These are phyloP conservation scores for Argynnis bischoffii DNA, from an alignment of 2,888 invertebrate genomes.

Conservation along the genomic window DNA sequence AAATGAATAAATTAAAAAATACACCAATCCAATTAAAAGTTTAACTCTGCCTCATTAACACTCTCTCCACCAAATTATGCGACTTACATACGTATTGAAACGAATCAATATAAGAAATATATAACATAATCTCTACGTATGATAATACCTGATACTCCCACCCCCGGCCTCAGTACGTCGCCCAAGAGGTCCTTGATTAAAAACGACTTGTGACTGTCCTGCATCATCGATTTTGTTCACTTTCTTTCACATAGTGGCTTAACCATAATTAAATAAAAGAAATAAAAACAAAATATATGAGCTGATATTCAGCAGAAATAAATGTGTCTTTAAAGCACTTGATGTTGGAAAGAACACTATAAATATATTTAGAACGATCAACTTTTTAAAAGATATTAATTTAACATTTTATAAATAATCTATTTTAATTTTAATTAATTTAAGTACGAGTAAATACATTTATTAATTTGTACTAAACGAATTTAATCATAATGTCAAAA, in stretches of 20 bases:
- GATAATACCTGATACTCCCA: slow-evolving; percentile 31
- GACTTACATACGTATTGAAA: not conserved
- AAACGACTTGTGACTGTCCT: slow-evolving; percentile 89
- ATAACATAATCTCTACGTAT: not conserved
- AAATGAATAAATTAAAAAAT: no score
- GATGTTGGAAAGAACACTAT: no score
- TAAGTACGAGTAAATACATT: not conserved
- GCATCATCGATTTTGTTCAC: slow-evolving; percentile 69
- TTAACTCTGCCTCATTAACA: no score
- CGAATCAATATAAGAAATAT: not conserved
- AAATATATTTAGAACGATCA: no score
- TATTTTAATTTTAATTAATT: not conserved
- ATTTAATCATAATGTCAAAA: not conserved
- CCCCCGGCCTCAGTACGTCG: slow-evolving; percentile 83
- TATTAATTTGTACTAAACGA: not conserved
- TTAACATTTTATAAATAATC: not conserved
- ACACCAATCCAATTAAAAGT: no score
- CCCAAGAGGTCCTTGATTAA: slow-evolving; percentile 92
- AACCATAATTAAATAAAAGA: not conserved
- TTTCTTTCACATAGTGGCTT: slow-evolving; percentile 10
- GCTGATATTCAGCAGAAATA: no score
- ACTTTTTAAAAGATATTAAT: not conserved
- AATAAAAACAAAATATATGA: not conserved
- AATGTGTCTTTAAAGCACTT: no score
- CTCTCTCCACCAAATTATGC: no score